Evolutionary conservation across 2,113 vertebrate genomes (phyloP), one percentile per base, ranked within the genome.

Genomic region (Bos javanicus): DNA sequence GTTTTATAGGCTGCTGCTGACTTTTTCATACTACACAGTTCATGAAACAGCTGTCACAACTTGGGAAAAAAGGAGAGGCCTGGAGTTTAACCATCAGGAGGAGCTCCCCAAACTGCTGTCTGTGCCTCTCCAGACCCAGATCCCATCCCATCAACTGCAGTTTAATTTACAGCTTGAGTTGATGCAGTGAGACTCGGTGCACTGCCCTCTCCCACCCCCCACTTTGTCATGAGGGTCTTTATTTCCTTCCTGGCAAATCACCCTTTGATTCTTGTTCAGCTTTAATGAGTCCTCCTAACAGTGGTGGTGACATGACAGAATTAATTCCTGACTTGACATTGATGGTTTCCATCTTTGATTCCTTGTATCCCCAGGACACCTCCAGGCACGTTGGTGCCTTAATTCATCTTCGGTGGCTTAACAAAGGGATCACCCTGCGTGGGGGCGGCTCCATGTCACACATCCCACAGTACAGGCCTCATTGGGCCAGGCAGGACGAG

Each of bases 1-100:
- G 98, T 99, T 39, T 98, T 99, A 62, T 99, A 99, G 99, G 99
- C 97, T 99, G 99, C 99, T 99, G 99, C 97, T 99, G 99, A 97
- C 99, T 99, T 93, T 99, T 99, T 97, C 99, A 99, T 94, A 99
- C 99, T 28, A 30, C 99, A 28, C 99, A 99, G 97, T 99, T 99
- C 98, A 99, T 99, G 97, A 99, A 99, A 98, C 99, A 99, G 99
- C 48, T 54, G 86, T 71, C 33, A 54, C 14, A 64, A 64, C 14
- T 64, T 64, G 30, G 60, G 30, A 64, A 33, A 64, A 16, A 33
- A 33, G 60, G 28, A 64, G 60, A 64, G 60, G 14, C 30, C 60
- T 64, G 30, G 30, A 64, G 60, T 62, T 5, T 13, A 7, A 23
- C 2, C 6, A 26, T 3, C 1, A 25, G 80, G 56, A 52, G 28